phyloP scores from a whole-genome alignment of 2,113 vertebrate species.

The Shinisaurus crocodilurus region DNA sequence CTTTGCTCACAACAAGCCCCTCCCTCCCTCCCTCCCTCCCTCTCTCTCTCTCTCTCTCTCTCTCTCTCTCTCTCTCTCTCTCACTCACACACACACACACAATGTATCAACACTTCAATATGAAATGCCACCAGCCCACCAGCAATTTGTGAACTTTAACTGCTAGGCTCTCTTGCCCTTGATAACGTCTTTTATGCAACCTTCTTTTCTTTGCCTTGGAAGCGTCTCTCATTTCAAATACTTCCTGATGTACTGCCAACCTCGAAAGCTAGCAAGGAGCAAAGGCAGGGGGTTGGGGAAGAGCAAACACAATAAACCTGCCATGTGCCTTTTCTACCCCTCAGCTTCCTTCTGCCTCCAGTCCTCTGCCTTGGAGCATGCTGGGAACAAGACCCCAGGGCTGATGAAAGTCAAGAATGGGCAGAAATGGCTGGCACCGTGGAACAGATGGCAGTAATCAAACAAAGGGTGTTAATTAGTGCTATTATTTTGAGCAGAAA shows the following conservation, averaged over 20 bases:
- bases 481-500: slow-evolving; percentile 65
- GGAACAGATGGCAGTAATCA: slow-evolving; percentile 49
- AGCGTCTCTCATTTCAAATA: neutral
- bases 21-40: too few species aligned
- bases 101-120: too few species aligned
- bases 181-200: neutral
- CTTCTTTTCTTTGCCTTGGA: neutral
- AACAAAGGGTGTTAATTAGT: slow-evolving; percentile 65
- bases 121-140: too few species aligned
- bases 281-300: neutral
- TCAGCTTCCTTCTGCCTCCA: slow-evolving; percentile 2
- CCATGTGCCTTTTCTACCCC: neutral
- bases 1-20: too few species aligned
- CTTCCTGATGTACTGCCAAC: neutral
- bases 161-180: neutral
- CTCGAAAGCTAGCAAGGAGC: neutral
- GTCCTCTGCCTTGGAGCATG: neutral
- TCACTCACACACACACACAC: too few species aligned
- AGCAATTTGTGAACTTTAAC: neutral
- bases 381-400: neutral
- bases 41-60: too few species aligned
- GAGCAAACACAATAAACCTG: neutral
- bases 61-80: too few species aligned
- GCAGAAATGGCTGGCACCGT: neutral
- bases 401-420: slow-evolving; percentile 7